Percentiles rank a stretch among this genome's conserved stretches.
Conservation (phyloP, 2,113 vertebrate species). For the Megaptera novaeangliae region DNA sequence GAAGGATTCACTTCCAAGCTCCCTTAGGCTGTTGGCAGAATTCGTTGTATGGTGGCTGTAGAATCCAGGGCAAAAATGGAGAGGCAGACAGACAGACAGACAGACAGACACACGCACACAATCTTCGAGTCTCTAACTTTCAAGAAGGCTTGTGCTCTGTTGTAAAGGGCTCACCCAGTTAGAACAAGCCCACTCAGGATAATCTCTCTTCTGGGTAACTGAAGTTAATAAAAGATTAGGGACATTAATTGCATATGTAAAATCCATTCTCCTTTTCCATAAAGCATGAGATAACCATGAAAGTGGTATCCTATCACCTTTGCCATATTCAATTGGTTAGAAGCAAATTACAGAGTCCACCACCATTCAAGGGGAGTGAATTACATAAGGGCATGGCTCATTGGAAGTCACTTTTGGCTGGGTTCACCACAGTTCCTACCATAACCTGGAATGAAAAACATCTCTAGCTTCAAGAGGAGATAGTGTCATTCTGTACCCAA, state of each 20-base stretch:
- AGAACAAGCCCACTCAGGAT: background rate
- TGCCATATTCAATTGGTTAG: background rate
- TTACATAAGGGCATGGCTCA: too few relatives aligned
- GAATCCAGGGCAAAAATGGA: background rate
- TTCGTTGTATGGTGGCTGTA: background rate
- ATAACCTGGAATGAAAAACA: background rate
- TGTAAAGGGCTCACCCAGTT: background rate
- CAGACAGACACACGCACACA: background rate
- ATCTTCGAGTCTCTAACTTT: background rate
- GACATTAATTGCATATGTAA: background rate
- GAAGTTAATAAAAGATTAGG: background rate
- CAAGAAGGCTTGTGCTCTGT: fast-evolving
- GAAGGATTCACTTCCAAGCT: background rate
- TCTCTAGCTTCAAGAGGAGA: background rate
- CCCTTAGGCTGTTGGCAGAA: background rate
- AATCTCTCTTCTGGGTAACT: background rate
- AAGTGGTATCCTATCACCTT: background rate
- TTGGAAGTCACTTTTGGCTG: background rate
- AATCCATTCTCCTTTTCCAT: background rate
- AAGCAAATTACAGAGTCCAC: background rate
- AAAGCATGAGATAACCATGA: background rate
- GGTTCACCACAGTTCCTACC: background rate
- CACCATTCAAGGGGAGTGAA: background rate
- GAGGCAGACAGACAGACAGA: background rate
- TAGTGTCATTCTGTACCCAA: background rate